phyloP scores from a whole-genome alignment of 2,888 invertebrate species.

The Philhelius pedissequus region DNA sequence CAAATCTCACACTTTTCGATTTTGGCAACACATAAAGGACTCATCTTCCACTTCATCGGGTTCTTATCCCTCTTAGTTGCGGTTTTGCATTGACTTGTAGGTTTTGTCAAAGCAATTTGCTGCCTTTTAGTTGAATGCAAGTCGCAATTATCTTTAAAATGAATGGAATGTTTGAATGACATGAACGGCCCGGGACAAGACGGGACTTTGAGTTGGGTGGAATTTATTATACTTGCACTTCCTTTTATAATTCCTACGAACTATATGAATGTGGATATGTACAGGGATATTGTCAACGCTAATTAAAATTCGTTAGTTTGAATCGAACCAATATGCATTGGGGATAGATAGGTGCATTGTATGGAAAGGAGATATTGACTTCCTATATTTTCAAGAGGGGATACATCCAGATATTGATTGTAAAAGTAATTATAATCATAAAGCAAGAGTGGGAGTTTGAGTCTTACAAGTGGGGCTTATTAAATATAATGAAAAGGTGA shows the following conservation, averaged over 20 bases:
- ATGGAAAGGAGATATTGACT: neutral
- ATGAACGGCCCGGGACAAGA: neutral
- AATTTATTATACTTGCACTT: conserved; percentile 46
- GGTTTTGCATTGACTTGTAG: conserved; percentile 63
- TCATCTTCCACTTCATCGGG: neutral
- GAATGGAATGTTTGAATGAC: conserved; percentile 56
- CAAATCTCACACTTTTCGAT: conserved; percentile 2
- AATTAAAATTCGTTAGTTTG: conserved; percentile 58
- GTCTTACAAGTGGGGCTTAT: neutral
- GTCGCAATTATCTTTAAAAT: conserved; percentile 66
- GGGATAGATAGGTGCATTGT: neutral
- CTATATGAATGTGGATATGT: neutral
- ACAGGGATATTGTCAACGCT: conserved; percentile 47
- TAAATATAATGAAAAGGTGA: neutral
- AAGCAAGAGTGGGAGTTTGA: neutral
- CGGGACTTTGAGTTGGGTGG: conserved; percentile 15
- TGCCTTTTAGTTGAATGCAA: conserved; percentile 66
- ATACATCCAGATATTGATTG: neutral
- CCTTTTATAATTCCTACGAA: neutral
- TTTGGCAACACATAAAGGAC: neutral
- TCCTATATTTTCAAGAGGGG: neutral
- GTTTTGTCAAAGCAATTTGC: conserved; percentile 67
- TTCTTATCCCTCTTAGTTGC: conserved; percentile 22
- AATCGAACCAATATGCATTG: conserved; percentile 16
- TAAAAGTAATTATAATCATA: conserved; percentile 15